Evolutionary conservation across 2,888 invertebrate genomes (phyloP).

Genomic region (Diarsia dahlii): DNA sequence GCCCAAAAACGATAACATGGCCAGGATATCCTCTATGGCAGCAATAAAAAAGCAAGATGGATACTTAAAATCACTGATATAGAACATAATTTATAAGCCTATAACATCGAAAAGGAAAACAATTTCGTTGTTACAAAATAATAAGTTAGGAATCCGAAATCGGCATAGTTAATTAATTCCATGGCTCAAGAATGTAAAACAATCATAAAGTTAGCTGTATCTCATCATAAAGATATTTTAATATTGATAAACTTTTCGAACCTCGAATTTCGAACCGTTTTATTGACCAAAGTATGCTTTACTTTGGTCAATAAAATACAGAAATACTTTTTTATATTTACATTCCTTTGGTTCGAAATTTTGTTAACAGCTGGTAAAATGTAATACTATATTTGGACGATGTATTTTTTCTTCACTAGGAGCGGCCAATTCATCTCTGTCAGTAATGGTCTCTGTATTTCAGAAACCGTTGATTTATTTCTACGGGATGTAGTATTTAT

Average conservation of each 20-base stretch:
- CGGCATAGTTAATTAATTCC: slow-evolving; percentile 46
- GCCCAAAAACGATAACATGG: slow-evolving; percentile 26
- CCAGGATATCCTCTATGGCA: slow-evolving; percentile 34
- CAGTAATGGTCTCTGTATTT: slow-evolving; percentile 34
- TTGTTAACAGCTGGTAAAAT: slow-evolving; percentile 25
- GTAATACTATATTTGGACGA: slow-evolving; percentile 20
- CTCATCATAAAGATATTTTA: slow-evolving; percentile 44
- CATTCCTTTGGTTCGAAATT: neutral
- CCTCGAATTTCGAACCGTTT: neutral
- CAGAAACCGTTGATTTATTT: slow-evolving; percentile 25
- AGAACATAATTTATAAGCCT: slow-evolving; percentile 27
- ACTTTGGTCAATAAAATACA: slow-evolving; percentile 34
- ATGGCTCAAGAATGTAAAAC: slow-evolving; percentile 35
- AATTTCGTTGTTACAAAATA: slow-evolving; percentile 12
- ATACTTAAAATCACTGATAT: slow-evolving; percentile 12
- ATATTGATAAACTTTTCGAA: slow-evolving; percentile 53
- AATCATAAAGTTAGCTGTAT: slow-evolving; percentile 44
- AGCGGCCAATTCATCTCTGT: slow-evolving; percentile 39
- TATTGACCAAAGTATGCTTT: slow-evolving; percentile 20
- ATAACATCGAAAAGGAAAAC: slow-evolving; percentile 6
- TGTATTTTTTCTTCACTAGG: slow-evolving; percentile 20
- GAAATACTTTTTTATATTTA: slow-evolving; percentile 22
- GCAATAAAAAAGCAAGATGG: slow-evolving; percentile 26
- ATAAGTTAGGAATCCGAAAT: slow-evolving; percentile 21
- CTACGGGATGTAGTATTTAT: slow-evolving; percentile 2